These are phyloP conservation scores for Protosalanx chinensis DNA, from an alignment of 2,797 vertebrate species.

Conservation along the genomic window DNA sequence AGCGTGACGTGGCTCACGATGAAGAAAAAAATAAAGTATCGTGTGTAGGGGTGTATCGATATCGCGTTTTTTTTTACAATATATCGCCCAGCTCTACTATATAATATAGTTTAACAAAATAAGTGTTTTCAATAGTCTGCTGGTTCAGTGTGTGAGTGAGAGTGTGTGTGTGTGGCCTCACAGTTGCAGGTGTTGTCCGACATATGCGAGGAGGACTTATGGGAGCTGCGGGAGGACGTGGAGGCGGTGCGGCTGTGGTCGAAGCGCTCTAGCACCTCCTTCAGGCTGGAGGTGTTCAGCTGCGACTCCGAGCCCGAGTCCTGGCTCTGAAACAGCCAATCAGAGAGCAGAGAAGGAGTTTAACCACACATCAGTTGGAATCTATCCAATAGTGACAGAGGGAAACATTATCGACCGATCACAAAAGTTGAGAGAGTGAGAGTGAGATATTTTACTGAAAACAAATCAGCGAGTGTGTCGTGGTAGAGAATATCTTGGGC, in stretches of 20 bases:
- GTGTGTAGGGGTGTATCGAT: no score
- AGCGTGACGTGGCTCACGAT: no score
- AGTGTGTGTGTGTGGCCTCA: slow-evolving; percentile 64
- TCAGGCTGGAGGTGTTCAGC: slow-evolving; percentile 91
- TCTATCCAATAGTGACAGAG: no score
- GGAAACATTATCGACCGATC: not conserved
- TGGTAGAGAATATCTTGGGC: not conserved
- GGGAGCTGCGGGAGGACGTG: slow-evolving; percentile 89
- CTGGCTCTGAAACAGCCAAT: slow-evolving; percentile 72
- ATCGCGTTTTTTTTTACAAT: no score
- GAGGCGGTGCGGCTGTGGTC: slow-evolving; percentile 89
- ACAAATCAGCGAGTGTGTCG: not conserved
- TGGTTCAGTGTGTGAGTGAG: not conserved
- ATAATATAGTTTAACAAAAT: no score
- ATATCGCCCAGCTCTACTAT: no score
- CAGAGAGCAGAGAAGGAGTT: slow-evolving; percentile 4
- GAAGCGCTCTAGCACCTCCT: slow-evolving; percentile 92
- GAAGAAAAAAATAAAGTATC: no score
- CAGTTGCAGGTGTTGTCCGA: slow-evolving; percentile 90
- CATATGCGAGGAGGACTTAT: slow-evolving; percentile 89
- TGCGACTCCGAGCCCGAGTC: slow-evolving; percentile 91
- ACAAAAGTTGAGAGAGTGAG: not conserved
- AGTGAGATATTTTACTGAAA: not conserved
- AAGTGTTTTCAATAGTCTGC: not conserved
- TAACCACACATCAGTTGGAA: not conserved